Evolutionary conservation across 2,113 vertebrate species (phyloP).

Genomic region (Malaclemys terrapin): DNA sequence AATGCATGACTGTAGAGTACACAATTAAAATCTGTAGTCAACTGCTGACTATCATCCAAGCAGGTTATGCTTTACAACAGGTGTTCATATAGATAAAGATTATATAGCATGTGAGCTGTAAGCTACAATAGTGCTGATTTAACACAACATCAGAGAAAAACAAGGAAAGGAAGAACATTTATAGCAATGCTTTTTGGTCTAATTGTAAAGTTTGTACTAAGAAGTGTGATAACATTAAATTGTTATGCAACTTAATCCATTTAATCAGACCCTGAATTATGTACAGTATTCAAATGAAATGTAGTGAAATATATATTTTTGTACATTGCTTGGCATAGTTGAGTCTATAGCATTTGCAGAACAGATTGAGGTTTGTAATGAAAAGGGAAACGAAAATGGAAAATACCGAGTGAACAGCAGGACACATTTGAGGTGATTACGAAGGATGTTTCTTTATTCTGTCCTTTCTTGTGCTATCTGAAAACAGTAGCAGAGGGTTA

Average conservation of each 20-base stretch:
- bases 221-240: constrained; percentile 47
- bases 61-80: neutral
- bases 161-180: constrained; percentile 18
- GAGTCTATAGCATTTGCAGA: constrained; percentile 70
- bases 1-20: neutral
- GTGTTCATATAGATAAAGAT: neutral
- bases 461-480: constrained; percentile 84
- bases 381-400: constrained; percentile 81
- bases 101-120: neutral
- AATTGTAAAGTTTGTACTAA: constrained; percentile 24
- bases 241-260: constrained; percentile 38
- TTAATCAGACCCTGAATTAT: constrained; percentile 42
- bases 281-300: neutral
- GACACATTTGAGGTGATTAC: constrained; percentile 84
- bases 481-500: constrained; percentile 88
- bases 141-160: neutral
- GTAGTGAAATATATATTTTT: constrained; percentile 24
- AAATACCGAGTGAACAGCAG: constrained; percentile 84
- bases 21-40: constrained; percentile 1
- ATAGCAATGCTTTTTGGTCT: neutral
- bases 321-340: constrained; percentile 15
- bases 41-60: neutral
- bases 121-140: neutral
- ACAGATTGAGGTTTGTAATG: constrained; percentile 81
- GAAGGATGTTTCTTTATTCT: constrained; percentile 87